Conservation (phyloP, 2,113 vertebrate genomes). For the Elachura formosa region DNA sequence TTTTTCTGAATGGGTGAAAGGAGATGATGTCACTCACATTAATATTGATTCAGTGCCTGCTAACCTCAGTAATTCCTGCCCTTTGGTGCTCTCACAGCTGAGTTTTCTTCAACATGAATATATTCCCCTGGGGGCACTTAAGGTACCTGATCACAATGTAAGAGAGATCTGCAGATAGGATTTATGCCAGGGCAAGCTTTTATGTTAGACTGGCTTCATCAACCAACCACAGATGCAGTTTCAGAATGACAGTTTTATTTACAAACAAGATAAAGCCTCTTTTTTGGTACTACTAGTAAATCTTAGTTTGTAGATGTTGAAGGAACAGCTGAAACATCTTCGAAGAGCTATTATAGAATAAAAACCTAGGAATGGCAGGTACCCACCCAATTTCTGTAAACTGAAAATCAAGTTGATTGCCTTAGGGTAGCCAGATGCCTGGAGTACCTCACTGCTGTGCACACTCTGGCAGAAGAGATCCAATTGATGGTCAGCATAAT, state of each 20-base stretch:
- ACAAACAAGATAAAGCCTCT: not conserved
- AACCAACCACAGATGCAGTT: not conserved
- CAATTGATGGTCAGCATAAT: constrained; percentile 31
- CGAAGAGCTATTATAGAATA: not conserved
- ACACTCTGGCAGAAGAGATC: constrained; percentile 51
- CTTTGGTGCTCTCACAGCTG: not conserved
- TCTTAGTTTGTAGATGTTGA: not conserved
- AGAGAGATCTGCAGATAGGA: not conserved
- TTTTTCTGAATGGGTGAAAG: not conserved
- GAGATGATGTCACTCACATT: not conserved
- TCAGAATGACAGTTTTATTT: not conserved
- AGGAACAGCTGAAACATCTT: not conserved
- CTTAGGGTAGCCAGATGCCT: constrained; percentile 31
- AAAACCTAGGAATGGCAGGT: not conserved
- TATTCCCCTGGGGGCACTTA: not conserved
- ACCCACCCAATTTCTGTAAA: constrained; percentile 29
- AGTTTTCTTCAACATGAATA: not conserved
- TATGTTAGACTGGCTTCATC: not conserved
- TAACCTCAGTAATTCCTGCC: not conserved
- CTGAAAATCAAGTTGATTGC: not conserved
- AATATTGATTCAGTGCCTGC: not conserved
- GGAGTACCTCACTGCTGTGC: constrained; percentile 14
- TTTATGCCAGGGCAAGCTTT: not conserved
- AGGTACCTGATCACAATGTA: not conserved
- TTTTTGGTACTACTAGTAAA: not conserved